These are phyloP conservation scores for Enteromius treurensis DNA, from an alignment of 2,797 vertebrate genomes.

Conservation along the genomic window DNA sequence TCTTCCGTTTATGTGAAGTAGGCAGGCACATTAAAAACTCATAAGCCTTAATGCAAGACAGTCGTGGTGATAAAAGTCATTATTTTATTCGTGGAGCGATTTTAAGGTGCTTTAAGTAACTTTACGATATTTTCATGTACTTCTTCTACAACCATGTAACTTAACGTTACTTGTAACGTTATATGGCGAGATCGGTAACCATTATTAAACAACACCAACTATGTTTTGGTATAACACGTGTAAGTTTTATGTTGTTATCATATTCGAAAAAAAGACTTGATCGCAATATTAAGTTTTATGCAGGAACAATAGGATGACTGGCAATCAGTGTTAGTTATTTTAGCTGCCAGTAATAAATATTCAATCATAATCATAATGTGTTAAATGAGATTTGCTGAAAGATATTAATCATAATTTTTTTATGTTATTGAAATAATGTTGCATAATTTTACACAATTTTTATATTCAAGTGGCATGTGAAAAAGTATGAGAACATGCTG, in stretches of 20 bases:
- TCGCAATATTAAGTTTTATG: not conserved
- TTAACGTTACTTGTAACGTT: not conserved
- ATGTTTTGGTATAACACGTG: not conserved
- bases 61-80: not conserved
- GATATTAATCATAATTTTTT: not conserved
- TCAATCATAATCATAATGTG: not conserved
- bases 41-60: not conserved
- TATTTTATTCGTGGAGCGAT: not conserved
- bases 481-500: too few relatives aligned
- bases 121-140: not conserved
- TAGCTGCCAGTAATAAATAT: not conserved
- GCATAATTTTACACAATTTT: not conserved
- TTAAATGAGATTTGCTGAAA: not conserved
- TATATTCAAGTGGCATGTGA: not conserved
- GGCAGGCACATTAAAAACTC: not conserved
- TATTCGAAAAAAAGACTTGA: not conserved
- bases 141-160: not conserved
- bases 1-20: not conserved
- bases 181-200: not conserved
- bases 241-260: not conserved
- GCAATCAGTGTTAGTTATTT: not conserved
- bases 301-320: not conserved
- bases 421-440: not conserved
- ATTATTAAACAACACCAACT: not conserved
- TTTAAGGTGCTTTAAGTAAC: not conserved